Conservation (phyloP, 2,888 invertebrate genomes). For the Gastrophysa polygoni region DNA sequence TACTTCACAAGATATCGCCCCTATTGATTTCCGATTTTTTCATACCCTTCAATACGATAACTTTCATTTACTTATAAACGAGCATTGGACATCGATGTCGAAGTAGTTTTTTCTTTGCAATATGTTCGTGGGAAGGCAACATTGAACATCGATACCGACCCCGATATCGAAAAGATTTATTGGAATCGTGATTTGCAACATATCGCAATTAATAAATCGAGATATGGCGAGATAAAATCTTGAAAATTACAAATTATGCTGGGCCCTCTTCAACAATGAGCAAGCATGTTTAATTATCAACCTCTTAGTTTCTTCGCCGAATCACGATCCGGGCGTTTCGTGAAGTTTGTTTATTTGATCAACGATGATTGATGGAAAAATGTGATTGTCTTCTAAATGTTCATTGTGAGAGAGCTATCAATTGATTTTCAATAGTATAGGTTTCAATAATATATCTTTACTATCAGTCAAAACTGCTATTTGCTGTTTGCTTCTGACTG, state of each 20-base stretch:
- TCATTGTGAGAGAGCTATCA: neutral
- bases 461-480: too few relatives aligned
- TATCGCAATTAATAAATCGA: slow-evolving; percentile 7
- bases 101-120: too few relatives aligned
- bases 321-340: slow-evolving; percentile 4
- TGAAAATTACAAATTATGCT: neutral
- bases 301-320: neutral
- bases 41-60: too few relatives aligned
- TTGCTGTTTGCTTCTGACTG: too few relatives aligned
- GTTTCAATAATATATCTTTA: too few relatives aligned
- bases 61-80: too few relatives aligned
- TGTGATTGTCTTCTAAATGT: slow-evolving; percentile 2
- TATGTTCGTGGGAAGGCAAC: too few relatives aligned
- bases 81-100: too few relatives aligned
- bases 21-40: too few relatives aligned
- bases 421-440: too few relatives aligned
- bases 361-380: slow-evolving; percentile 4
- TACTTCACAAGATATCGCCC: too few relatives aligned
- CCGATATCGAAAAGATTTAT: neutral
- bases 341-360: slow-evolving; percentile 3
- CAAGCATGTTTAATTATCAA: slow-evolving; percentile 10
- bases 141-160: neutral
- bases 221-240: slow-evolving; percentile 9
- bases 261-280: neutral
- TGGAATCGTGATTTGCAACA: slow-evolving; percentile 12